Conservation (phyloP, 2,888 invertebrate genomes). For the Lordiphosa fenestrarum region DNA sequence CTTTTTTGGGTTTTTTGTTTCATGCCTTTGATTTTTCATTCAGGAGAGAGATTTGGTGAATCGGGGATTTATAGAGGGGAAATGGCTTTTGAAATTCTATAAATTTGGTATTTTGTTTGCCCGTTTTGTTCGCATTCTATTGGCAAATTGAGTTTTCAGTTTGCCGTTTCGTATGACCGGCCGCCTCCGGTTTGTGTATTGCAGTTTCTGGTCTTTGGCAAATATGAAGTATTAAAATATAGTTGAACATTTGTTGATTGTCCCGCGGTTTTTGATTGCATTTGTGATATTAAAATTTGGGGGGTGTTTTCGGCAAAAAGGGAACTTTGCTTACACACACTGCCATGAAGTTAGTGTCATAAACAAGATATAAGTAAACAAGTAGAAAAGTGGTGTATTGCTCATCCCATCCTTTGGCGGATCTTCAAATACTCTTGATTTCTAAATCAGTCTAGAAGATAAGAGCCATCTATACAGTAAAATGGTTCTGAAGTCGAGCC, state of each 20-base stretch:
- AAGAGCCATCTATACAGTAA: no score
- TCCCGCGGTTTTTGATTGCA: conserved; percentile 20
- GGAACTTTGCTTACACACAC: no score
- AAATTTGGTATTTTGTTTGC: conserved; percentile 63
- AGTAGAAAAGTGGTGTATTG: no score
- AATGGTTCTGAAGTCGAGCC: no score
- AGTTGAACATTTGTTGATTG: conserved; percentile 19
- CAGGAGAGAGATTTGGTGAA: not conserved
- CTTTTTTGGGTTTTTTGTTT: conserved; percentile 12
- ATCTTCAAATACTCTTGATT: no score
- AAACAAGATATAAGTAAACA: no score
- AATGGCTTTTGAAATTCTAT: conserved; percentile 56
- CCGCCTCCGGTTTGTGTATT: conserved; percentile 4
- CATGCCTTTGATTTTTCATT: conserved; percentile 50
- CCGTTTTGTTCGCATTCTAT: conserved; percentile 29
- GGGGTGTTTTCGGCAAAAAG: no score
- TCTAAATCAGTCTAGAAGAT: no score
- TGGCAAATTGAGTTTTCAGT: conserved; percentile 56
- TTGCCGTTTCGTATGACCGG: conserved; percentile 26
- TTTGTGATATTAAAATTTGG: not conserved
- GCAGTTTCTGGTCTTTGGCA: conserved; percentile 17
- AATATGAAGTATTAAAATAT: conserved; percentile 32
- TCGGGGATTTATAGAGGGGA: conserved; percentile 11
- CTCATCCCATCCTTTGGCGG: no score
- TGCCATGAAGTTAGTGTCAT: no score